Conservation (phyloP, 2,888 invertebrate genomes). For the Lamellibrachia columna region DNA sequence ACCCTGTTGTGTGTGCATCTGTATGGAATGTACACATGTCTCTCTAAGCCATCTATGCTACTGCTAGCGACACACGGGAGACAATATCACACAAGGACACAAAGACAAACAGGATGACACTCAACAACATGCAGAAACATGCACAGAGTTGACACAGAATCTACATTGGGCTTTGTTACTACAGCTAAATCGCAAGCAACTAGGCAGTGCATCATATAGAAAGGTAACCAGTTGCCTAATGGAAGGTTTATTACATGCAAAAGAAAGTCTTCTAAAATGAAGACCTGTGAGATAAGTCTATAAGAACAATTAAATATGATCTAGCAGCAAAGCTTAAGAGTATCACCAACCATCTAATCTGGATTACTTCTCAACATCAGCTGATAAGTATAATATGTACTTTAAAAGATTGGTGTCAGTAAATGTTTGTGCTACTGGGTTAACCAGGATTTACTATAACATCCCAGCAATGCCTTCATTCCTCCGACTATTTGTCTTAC, state of each 20-base stretch:
- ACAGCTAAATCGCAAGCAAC: background rate
- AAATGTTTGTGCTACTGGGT: background rate
- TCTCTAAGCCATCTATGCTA: background rate
- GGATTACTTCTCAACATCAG: too few species aligned
- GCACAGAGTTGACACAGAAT: background rate
- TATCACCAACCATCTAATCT: background rate
- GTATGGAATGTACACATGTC: background rate
- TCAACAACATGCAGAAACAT: constrained; percentile 16
- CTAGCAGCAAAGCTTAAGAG: background rate
- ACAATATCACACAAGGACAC: background rate
- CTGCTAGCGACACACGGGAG: background rate
- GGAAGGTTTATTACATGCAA: background rate
- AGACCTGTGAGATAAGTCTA: background rate
- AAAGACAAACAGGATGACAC: background rate
- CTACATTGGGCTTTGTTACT: background rate
- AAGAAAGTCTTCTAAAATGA: background rate
- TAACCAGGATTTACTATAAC: background rate
- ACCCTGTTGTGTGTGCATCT: background rate
- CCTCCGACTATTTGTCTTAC: background rate
- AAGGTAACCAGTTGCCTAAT: background rate
- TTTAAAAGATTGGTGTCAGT: background rate
- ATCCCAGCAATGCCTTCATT: background rate
- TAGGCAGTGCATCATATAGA: background rate
- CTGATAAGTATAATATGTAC: background rate
- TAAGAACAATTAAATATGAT: background rate